Evolutionary conservation across 2,113 vertebrate genomes (phyloP).

Genomic region (Sinocyclocheilus grahami): DNA sequence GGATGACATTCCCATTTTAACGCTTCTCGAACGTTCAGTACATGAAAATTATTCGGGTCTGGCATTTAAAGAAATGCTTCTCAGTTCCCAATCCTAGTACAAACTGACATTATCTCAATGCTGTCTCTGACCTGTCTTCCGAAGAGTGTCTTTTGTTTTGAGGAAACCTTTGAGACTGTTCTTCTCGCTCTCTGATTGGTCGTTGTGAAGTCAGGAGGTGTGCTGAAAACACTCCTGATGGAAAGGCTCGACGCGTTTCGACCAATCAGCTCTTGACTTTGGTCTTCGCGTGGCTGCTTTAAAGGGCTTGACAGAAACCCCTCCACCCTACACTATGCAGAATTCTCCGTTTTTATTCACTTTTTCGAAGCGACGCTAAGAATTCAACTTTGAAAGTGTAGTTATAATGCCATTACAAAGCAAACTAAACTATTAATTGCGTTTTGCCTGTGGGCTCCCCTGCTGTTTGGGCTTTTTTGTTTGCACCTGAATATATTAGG

Average conservation of each 20-base stretch:
- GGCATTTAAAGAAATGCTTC: neutral
- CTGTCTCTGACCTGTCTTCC: neutral
- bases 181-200: conserved; percentile 71
- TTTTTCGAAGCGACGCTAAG: neutral
- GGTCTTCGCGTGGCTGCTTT: conserved; percentile 58
- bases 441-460: neutral
- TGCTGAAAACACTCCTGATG: conserved; percentile 79
- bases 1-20: neutral
- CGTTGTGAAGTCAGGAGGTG: conserved; percentile 66
- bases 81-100: neutral
- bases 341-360: conserved; percentile 23
- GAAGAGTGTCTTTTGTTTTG: conserved; percentile 60
- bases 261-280: conserved; percentile 73
- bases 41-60: neutral
- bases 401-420: neutral
- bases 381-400: neutral
- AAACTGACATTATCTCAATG: neutral
- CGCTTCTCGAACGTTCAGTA: neutral
- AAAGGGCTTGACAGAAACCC: conserved; percentile 47
- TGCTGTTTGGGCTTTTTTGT: conserved; percentile 12
- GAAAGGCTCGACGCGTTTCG: conserved; percentile 69
- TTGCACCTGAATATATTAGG: conserved; percentile 39
- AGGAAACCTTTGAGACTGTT: conserved; percentile 59
- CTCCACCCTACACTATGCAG: conserved; percentile 55
- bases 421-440: neutral